These are phyloP conservation scores for Liasis olivaceus DNA, from an alignment of 2,797 vertebrate genomes.

Conservation along the genomic window DNA sequence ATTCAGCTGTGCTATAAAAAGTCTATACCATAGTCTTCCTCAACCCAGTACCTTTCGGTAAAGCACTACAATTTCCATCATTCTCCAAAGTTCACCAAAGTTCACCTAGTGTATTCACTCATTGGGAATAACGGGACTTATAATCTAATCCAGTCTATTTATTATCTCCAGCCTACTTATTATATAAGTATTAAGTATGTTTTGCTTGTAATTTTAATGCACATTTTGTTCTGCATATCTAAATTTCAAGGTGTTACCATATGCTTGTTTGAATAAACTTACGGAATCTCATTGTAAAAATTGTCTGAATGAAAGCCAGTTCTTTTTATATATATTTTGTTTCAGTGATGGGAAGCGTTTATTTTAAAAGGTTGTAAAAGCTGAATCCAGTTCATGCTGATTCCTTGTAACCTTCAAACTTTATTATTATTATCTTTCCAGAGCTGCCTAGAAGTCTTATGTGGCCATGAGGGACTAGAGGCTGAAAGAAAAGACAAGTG, in stretches of 20 bases:
- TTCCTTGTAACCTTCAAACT: slow-evolving; percentile 44
- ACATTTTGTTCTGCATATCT: not conserved
- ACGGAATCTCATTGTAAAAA: not conserved
- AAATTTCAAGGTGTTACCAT: not conserved
- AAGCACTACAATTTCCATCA: not conserved
- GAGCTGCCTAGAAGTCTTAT: slow-evolving; percentile 94
- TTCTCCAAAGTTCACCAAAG: not conserved
- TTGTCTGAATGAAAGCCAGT: not conserved
- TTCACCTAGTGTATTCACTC: not conserved
- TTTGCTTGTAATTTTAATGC: not conserved
- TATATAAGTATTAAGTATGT: not conserved
- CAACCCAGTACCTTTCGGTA: not conserved
- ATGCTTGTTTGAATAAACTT: not conserved
- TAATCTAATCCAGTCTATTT: not conserved
- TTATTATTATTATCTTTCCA: slow-evolving; percentile 73
- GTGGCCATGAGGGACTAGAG: slow-evolving; percentile 87
- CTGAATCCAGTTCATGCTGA: slow-evolving; percentile 22
- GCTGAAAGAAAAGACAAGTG: slow-evolving; percentile 89
- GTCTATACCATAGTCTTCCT: not conserved
- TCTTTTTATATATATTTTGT: not conserved
- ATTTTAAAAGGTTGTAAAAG: slow-evolving; percentile 33
- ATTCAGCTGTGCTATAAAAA: not conserved
- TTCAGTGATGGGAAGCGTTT: slow-evolving; percentile 24
- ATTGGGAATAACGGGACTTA: not conserved
- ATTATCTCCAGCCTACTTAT: not conserved